Conservation (phyloP, 2,888 invertebrate genomes). For the Pandemis cinnamomeana region DNA sequence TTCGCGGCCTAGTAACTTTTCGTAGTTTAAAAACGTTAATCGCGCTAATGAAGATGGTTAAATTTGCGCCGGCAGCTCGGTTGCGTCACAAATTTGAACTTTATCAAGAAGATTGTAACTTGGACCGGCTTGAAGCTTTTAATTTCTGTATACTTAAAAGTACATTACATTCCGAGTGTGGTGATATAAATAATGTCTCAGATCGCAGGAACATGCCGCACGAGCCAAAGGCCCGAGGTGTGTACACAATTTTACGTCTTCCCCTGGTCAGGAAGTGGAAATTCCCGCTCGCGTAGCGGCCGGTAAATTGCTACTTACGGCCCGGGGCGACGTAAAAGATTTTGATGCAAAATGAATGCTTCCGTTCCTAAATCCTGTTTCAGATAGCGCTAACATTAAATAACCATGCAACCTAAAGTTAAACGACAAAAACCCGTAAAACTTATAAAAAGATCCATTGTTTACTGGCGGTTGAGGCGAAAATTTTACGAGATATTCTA, state of each 20-base stretch:
- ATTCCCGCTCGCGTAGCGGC: no score
- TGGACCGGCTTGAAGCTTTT: constrained; percentile 10
- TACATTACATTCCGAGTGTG: no score
- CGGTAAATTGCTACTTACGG: no score
- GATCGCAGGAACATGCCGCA: no score
- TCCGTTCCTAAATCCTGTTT: background rate
- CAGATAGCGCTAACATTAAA: background rate
- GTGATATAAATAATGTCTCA: no score
- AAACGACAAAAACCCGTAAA: background rate
- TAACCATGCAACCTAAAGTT: background rate
- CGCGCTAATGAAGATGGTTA: constrained; percentile 5
- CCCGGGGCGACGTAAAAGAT: background rate
- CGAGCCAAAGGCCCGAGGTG: no score
- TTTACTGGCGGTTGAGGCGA: no score
- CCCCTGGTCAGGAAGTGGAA: no score
- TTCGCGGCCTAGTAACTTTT: background rate
- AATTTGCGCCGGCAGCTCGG: constrained; percentile 6
- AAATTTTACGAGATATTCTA: background rate
- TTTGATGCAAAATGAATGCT: background rate
- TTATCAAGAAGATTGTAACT: background rate
- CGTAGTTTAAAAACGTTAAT: background rate
- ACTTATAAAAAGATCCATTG: no score
- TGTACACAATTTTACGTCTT: no score
- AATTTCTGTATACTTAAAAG: background rate
- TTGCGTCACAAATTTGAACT: constrained; percentile 9